Evolutionary conservation across 1,140 invertebrate species (phyloP), one percentile per base, ranked within the genome.

Genomic region (Drosophila ananassae): DNA sequence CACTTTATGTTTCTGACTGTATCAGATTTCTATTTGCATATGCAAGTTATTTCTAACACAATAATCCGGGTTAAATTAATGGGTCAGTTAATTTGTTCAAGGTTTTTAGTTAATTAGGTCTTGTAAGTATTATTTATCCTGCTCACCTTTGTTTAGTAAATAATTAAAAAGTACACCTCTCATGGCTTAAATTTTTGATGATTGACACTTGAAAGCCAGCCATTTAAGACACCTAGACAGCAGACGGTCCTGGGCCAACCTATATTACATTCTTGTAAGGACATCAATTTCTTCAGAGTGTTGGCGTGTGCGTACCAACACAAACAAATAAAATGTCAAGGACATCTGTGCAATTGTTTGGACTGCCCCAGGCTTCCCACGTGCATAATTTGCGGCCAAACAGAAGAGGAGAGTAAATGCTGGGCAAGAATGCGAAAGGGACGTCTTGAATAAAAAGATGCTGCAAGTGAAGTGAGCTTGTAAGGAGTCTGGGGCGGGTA

Each of bases 301-400:
- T 46, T 37, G 56, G 32, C 47, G 57, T 25, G 24, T 63, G 68
- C 22, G 51, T 44, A 28, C 25, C 5, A 28, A 28, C 25, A 72
- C 79, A 80, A 89, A 64, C 82, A 85, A 85, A 85, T 76, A 85
- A 85, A 76, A 79, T 76, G 66, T 25, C 82, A 89, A 85, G 82
- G 82, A 85, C 82, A 61, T 39, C 73, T 63, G 59, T 75, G 82
- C 78, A 67, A 56, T 67, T 78, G 64, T 74, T 53, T 48, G 58
- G 44, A n/a, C 54, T 22, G 21, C 64, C 25, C 66, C n/a, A n/a
- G 46, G 59, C 53, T 51, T 32, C 47, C 74, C 83, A 85, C 82
- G 85, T 85, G 78, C 82, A 85, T 81, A 85, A 83, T 77, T 89
- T 85, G 83, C 62, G 83, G 78, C 71, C 83, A 82, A 53, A 57